Conservation (phyloP, 1,140 invertebrate genomes). For the Lamellibrachia luymesi region DNA sequence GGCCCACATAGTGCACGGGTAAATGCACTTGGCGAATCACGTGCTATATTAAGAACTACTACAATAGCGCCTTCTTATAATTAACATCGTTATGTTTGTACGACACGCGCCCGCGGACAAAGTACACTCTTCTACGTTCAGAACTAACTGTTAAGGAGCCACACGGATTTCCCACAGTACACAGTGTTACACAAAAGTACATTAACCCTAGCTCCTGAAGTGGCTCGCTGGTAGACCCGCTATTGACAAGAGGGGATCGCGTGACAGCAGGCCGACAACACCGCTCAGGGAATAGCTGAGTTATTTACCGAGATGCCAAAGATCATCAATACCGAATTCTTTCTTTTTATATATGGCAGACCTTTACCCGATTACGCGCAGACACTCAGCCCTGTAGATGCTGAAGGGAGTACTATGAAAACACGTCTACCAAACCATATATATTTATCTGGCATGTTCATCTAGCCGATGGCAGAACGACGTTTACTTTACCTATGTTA, state of each 20-base stretch:
- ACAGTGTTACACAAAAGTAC: neutral
- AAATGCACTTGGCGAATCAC: too few species aligned
- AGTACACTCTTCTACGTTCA: neutral
- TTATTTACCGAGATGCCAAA: too few species aligned
- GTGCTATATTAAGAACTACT: neutral
- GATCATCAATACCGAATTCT: too few species aligned
- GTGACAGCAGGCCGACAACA: neutral
- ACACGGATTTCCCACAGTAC: neutral
- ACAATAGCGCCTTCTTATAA: neutral
- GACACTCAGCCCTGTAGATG: neutral
- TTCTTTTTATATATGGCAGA: too few species aligned
- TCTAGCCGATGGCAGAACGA: neutral
- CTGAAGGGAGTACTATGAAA: neutral
- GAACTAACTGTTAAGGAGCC: neutral
- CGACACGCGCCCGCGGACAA: neutral
- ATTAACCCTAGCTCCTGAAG: neutral
- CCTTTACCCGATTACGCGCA: neutral
- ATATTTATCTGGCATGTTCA: neutral
- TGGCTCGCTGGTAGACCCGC: neutral
- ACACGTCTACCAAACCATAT: neutral
- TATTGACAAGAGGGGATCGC: neutral
- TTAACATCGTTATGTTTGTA: neutral
- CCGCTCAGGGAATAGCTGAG: neutral
- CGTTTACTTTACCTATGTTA: neutral
- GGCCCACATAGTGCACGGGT: too few species aligned